phyloP scores from a whole-genome alignment of 2,113 vertebrate genomes.

The Elanoides forficatus region DNA sequence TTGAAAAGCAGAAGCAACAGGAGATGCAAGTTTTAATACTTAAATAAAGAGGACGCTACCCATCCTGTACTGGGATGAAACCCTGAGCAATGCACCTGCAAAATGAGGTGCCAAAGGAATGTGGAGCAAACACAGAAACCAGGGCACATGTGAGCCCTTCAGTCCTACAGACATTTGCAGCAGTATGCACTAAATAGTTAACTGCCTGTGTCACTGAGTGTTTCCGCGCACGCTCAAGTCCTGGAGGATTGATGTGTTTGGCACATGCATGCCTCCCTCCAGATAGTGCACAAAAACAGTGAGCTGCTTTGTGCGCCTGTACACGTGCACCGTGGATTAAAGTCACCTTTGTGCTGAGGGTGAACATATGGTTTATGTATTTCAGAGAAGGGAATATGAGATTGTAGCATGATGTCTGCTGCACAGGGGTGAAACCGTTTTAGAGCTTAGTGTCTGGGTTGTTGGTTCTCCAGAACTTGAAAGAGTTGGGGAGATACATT shows the following conservation, averaged over 20 bases:
- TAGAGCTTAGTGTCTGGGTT: not conserved
- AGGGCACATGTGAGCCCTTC: not conserved
- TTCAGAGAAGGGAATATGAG: not conserved
- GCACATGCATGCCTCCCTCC: not conserved
- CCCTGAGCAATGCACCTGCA: not conserved
- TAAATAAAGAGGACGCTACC: rapidly evolving
- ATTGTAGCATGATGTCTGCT: not conserved
- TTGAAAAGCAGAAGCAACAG: not conserved
- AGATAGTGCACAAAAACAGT: not conserved
- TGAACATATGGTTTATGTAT: constrained; percentile 17
- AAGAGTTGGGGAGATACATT: not conserved
- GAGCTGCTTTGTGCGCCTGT: not conserved
- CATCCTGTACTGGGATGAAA: not conserved
- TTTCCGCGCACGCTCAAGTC: not conserved
- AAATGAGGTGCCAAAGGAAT: not conserved
- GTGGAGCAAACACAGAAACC: rapidly evolving
- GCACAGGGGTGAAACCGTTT: not conserved
- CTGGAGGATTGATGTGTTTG: not conserved
- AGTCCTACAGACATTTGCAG: rapidly evolving
- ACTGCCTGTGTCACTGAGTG: not conserved
- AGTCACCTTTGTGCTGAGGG: constrained; percentile 8
- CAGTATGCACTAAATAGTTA: not conserved
- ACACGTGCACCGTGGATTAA: rapidly evolving
- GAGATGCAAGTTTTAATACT: not conserved
- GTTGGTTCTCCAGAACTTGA: not conserved